phyloP scores from a whole-genome alignment of 2,888 invertebrate species.

The Eulithis testata region DNA sequence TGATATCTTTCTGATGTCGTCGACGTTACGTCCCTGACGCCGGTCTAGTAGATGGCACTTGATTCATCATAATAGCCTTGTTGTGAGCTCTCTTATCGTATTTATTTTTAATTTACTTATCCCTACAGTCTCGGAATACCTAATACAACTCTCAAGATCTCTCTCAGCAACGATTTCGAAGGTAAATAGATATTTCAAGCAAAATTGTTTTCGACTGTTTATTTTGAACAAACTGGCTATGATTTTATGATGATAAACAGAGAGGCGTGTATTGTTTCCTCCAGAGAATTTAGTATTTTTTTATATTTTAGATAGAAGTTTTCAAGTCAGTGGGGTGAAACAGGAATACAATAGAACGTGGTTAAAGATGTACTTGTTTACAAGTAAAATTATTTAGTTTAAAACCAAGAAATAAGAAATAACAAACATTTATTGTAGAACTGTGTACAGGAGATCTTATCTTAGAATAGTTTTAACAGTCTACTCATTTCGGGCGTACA shows the following conservation, averaged over 20 bases:
- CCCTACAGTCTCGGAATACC: conserved; percentile 19
- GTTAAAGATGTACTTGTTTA: too few species aligned
- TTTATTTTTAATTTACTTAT: conserved; percentile 40
- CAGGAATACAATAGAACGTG: neutral
- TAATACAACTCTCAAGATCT: conserved; percentile 10
- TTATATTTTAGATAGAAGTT: neutral
- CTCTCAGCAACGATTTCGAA: conserved; percentile 20
- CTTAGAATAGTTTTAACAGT: too few species aligned
- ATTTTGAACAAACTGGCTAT: conserved; percentile 25
- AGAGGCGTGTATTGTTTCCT: neutral
- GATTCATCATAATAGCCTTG: conserved; percentile 61
- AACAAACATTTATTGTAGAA: too few species aligned
- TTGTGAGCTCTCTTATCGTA: conserved; percentile 40
- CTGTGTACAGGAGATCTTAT: too few species aligned
- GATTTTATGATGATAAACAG: conserved; percentile 23
- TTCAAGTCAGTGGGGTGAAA: neutral
- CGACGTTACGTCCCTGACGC: conserved; percentile 5
- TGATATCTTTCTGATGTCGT: neutral
- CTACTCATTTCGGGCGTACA: too few species aligned
- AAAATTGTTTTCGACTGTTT: conserved; percentile 25
- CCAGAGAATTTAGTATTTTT: neutral
- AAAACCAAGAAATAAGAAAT: too few species aligned
- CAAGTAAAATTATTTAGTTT: too few species aligned
- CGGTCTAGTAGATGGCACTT: conserved; percentile 38
- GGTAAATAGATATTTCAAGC: conserved; percentile 24